Evolutionary conservation across 2,888 invertebrate genomes (phyloP), one percentile per base, ranked within the genome.

Genomic region (Patella caerulea): DNA sequence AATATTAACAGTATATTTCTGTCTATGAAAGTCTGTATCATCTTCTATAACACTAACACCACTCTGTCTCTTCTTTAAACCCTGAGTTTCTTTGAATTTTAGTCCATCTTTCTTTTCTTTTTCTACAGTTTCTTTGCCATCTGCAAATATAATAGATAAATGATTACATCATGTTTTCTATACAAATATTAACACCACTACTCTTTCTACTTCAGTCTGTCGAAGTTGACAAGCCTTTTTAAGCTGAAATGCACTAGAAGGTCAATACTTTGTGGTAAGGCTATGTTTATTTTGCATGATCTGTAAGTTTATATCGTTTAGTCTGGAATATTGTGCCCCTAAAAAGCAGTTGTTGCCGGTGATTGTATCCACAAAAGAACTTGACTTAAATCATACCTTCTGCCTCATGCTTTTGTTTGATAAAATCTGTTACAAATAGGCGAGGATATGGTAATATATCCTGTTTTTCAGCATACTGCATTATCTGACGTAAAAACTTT

Each of bases 381-480:
- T 45, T 9, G 1, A 45, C 9, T 45, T 45, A 45, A 34, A 45
- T 45, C 54, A 17, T 54, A 56, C 71, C 71, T 29, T 52, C 65
- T 45, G 45, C 5, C 11, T 65, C 19, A 24, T 19, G 65, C 17
- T 74, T 59, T 7, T 55, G 72, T 19, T 84, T 80, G 9, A 82
- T 79, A 75, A 90, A 85, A 81, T 91, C 91, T 2, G 87, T 83
- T n/a, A 90, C 83, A 81, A 91, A 89, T 24, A 91, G 81, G 59
- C 88, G 83, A 2, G 90, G 90, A 79, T 86, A 90, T 0, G 86
- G 86, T 34, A 73, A 79, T 17, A 83, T 79, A 24, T 87, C 87
- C 55, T 86, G 83, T n/a, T 81, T 76, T 14, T 87, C 85, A 0
- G 87, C 86, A 83, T 87, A 91, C 34, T 85, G 77, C n/a, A 82